Evolutionary conservation across 2,113 vertebrate genomes (phyloP), one percentile per base, ranked within the genome.

Genomic region (Agapornis roseicollis): DNA sequence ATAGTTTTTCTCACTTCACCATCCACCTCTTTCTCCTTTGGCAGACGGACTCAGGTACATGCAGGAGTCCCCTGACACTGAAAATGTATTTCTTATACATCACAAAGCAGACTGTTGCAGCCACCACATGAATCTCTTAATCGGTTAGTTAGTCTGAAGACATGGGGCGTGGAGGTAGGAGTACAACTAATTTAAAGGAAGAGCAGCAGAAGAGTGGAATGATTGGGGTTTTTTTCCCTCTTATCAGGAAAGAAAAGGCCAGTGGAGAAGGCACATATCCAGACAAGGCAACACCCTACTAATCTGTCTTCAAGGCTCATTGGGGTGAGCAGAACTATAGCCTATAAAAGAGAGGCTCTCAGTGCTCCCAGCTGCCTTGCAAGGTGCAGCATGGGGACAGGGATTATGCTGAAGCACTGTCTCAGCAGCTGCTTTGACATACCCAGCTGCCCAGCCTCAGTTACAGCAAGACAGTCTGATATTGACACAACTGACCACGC

Each of bases 161-260:
- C 13, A 25, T 7, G 18, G 17, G 24, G 28, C 6, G 8, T 10
- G 6, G 19, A 88, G 13, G 9, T 28, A 15, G 18, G 9, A 79
- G 15, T 37, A 70, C 41, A 85, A 50, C 0, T 2, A 49, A 6
- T 79, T 12, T 31, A 69, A 63, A 50, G 8, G 44, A 60, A 66
- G 39, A 77, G 31, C 22, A 85, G 14, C 6, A 18, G 13, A 61
- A 83, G 19, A 79, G 3, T 10, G 4, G 24, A 85, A 39, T 11
- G 64, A 47, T 19, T 10, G 13, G 56, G 20, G 0, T 17, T 6
- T 80, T 68, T 9, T 1, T 0, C 2, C 13, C 17, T 47, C 39
- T 55, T 22, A 41, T 3, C 8, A 76, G 12, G 52, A 58, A 80
- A 79, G 31, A 83, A 60, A 44, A 58, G 22, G 10, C 11, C 47